Percentiles rank a stretch among this genome's conserved stretches.
phyloP scores from a whole-genome alignment of 2,888 invertebrate genomes.

The Diplolepis rosae region DNA sequence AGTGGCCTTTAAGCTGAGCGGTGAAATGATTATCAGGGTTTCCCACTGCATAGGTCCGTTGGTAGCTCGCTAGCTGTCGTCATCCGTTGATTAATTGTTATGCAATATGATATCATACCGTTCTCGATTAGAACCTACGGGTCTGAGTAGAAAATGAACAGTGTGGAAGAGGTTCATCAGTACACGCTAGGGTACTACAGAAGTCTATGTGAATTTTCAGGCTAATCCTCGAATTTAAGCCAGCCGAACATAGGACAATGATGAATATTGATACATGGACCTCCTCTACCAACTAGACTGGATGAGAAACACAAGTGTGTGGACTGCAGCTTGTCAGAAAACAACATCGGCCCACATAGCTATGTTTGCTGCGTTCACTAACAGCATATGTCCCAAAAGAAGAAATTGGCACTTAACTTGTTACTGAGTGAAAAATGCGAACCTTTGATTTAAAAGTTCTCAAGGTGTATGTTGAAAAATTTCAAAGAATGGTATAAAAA shows the following conservation, averaged over 20 bases:
- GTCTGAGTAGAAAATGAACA: conserved; percentile 40
- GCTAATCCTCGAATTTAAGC: conserved; percentile 72
- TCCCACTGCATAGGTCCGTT: conserved; percentile 66
- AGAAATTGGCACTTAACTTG: too few species aligned
- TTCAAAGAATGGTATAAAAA: too few species aligned
- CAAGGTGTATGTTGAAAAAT: too few species aligned
- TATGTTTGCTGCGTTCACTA: too few species aligned
- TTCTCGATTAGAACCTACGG: conserved; percentile 70
- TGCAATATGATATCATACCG: conserved; percentile 74
- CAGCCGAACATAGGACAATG: conserved; percentile 72
- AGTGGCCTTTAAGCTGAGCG: conserved; percentile 74
- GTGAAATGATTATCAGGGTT: conserved; percentile 74
- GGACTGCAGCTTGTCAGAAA: background rate
- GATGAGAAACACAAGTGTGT: conserved; percentile 61
- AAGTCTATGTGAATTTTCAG: conserved; percentile 67
- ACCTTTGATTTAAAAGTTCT: too few species aligned
- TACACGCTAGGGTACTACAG: conserved; percentile 40
- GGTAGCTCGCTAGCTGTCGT: conserved; percentile 69
- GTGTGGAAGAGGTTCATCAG: conserved; percentile 44
- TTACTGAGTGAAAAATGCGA: too few species aligned
- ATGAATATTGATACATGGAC: conserved; percentile 72
- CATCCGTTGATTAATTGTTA: conserved; percentile 74
- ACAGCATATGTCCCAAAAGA: too few species aligned
- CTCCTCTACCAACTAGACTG: conserved; percentile 48
- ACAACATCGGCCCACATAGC: background rate